Conservation (phyloP, 2,888 invertebrate species). For the Octodonta nipae region DNA sequence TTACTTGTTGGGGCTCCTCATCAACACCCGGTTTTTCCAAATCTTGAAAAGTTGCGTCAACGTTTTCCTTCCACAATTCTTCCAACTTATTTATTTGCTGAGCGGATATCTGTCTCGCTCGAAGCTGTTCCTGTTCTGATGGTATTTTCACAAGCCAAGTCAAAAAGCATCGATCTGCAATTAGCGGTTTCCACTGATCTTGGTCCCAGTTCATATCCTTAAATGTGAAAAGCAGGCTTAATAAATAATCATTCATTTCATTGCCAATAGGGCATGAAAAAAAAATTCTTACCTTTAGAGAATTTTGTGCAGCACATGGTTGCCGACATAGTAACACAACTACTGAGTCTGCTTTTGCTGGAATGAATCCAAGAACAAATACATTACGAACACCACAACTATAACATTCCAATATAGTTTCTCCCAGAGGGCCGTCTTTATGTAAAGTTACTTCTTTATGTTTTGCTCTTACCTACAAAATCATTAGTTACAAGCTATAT, state of each 20-base stretch:
- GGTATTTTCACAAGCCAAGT: slow-evolving; percentile 98
- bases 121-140: slow-evolving; percentile 85
- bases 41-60: slow-evolving; percentile 95
- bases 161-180: slow-evolving; percentile 88
- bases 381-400: slow-evolving; percentile 97
- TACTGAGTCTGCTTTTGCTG: slow-evolving; percentile 96
- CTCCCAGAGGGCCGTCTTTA: slow-evolving; percentile 91
- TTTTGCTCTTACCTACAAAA: slow-evolving; percentile 62
- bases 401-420: slow-evolving; percentile 95
- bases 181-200: slow-evolving; percentile 95
- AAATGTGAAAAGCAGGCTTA: too few species aligned
- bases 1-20: slow-evolving; percentile 89
- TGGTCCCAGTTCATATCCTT: slow-evolving; percentile 98
- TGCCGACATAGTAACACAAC: slow-evolving; percentile 93
- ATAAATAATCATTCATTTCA: too few species aligned
- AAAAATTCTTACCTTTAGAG: slow-evolving; percentile 58
- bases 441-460: slow-evolving; percentile 98
- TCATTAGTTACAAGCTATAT: too few species aligned
- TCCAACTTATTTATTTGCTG: slow-evolving; percentile 95
- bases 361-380: slow-evolving; percentile 96
- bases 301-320: slow-evolving; percentile 95
- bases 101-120: slow-evolving; percentile 92
- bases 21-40: slow-evolving; percentile 96
- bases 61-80: slow-evolving; percentile 97
- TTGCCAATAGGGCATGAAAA: background rate